These are phyloP conservation scores for Heliconius hewitsoni DNA, from an alignment of 1,140 invertebrate genomes.

Conservation along the genomic window DNA sequence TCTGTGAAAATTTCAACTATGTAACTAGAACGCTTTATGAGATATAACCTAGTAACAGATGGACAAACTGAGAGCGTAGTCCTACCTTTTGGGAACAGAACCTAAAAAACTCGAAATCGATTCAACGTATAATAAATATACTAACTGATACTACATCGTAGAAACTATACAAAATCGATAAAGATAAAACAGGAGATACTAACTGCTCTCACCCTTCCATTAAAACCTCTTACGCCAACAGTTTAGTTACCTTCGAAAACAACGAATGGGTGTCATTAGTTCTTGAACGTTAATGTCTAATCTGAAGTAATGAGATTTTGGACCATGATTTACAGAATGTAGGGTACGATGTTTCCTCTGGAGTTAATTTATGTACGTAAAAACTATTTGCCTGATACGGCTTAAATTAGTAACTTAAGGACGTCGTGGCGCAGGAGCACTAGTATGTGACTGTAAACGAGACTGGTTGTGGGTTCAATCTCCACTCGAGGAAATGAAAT, in stretches of 20 bases:
- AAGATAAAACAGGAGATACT: conserved; percentile 1
- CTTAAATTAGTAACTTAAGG: neutral
- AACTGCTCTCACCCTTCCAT: conserved; percentile 13
- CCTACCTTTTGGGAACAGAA: too few species aligned
- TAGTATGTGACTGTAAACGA: too few species aligned
- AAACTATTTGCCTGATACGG: neutral
- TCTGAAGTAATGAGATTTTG: conserved; percentile 10
- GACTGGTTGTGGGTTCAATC: too few species aligned
- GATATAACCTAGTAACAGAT: too few species aligned
- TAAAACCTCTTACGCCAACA: conserved; percentile 13
- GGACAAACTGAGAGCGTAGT: too few species aligned
- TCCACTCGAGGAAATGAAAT: too few species aligned
- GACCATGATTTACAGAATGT: conserved; percentile 1
- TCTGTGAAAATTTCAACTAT: too few species aligned
- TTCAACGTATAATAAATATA: neutral
- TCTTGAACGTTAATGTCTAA: conserved; percentile 15
- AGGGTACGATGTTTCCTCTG: neutral
- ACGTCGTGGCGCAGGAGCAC: too few species aligned
- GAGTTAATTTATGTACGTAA: neutral
- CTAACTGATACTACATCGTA: neutral
- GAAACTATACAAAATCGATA: neutral
- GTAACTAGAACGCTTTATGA: too few species aligned
- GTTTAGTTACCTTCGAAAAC: conserved; percentile 14
- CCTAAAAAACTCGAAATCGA: too few species aligned
- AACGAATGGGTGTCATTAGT: conserved; percentile 12